Base-by-base conservation (phyloP, 2,888 invertebrate species). In the Polietes domitor region DNA sequence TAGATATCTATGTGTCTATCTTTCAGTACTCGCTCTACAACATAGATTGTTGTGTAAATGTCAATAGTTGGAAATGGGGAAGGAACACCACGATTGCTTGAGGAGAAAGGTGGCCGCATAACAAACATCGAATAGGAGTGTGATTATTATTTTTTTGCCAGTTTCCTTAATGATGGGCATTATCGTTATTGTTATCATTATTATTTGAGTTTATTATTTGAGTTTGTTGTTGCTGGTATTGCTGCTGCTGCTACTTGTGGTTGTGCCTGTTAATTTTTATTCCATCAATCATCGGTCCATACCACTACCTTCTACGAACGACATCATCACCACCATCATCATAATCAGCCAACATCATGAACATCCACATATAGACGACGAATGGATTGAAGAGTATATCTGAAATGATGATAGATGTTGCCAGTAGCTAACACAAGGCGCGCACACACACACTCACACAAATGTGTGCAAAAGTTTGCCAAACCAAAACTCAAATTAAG, bases 181-280 rank as follows among this genome's bases (percentile, higher is more conserved):
- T 58, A 55, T 12, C 21, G 12, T 55, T 55, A 58, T 26, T 19
- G 12, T 58, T 58, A 58, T 24, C 15, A 15, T 26, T 26, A 26
- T 61, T 28, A 61, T 32, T 61, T 58, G 26, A 26, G 15, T 58
- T 58, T 58, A 61, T 55, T 61, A 61, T 24, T 61, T 61, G 1
- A 55, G 21, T 26, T 58, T 58, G 10, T 61, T 61, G n/a, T 37
- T 37, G 37, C n/a, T 61, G 3, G 28, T 61, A 12, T 15, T 47
- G 15, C 47, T 47, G 37, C 37, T 12, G 58, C 15, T 7, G 41
- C 41, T 12, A 12, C 41, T n/a, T 12, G 41, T 12, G 6, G 10
- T 41, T 41, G 41, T 10, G 6, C 2, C 9, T 58, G 58, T 58
- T n/a, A 26, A 58, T 26, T 26, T 58, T 58, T 58, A 58, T 58